These are phyloP conservation scores for Masnerella sp. DNA, from an alignment of 2,888 invertebrate species.

Conservation along the genomic window DNA sequence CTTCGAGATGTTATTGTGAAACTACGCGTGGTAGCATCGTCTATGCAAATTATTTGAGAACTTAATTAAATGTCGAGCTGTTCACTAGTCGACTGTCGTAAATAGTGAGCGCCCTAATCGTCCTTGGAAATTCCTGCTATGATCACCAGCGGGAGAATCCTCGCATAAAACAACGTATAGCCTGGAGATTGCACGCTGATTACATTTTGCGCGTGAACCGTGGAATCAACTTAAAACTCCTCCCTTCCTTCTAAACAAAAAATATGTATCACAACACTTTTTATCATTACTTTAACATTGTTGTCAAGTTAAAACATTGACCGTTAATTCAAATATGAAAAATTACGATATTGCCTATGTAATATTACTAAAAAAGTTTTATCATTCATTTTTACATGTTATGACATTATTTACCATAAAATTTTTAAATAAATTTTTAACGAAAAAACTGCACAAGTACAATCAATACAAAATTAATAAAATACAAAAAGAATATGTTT, in stretches of 20 bases:
- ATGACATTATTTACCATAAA: too few species aligned
- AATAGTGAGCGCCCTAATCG: constrained; percentile 64
- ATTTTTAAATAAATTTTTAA: too few species aligned
- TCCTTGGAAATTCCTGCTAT: constrained; percentile 53
- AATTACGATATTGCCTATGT: too few species aligned
- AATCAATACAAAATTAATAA: too few species aligned
- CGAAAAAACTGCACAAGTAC: too few species aligned
- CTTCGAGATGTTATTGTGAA: constrained; percentile 73
- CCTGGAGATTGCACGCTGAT: constrained; percentile 50
- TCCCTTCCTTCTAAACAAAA: neutral
- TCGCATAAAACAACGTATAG: constrained; percentile 55
- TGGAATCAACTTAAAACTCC: constrained; percentile 34
- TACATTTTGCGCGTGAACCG: constrained; percentile 42
- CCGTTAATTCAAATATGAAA: too few species aligned
- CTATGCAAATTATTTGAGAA: constrained; percentile 73
- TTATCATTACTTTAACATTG: too few species aligned
- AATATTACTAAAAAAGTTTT: too few species aligned
- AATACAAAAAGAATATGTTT: too few species aligned
- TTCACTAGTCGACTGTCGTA: constrained; percentile 62
- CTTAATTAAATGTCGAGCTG: constrained; percentile 73
- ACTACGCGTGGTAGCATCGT: constrained; percentile 56
- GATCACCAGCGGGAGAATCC: constrained; percentile 49
- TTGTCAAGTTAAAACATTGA: too few species aligned
- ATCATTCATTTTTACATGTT: too few species aligned
- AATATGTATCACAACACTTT: too few species aligned